Evolutionary conservation across 1,140 invertebrate genomes (phyloP).

Genomic region (Drosophila navojoa): DNA sequence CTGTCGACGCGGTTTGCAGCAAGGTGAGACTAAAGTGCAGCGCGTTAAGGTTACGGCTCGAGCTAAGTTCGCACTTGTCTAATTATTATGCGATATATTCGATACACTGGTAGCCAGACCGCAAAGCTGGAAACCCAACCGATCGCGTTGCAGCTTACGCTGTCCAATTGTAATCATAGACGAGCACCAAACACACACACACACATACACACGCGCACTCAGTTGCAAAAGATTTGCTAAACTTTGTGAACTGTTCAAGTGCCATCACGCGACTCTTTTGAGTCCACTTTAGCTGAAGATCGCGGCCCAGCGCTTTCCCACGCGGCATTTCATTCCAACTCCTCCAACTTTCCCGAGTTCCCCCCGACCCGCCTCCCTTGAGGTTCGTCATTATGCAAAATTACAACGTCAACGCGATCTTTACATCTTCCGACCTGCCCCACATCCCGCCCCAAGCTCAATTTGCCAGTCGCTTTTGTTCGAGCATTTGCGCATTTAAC

Average conservation of each 20-base stretch:
- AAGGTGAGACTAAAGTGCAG: constrained; percentile 33
- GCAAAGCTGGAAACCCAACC: constrained; percentile 37
- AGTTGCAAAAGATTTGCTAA: constrained; percentile 38
- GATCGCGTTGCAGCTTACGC: constrained; percentile 34
- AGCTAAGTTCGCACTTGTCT: background rate
- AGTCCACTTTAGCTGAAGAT: constrained; percentile 14
- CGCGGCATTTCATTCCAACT: constrained; percentile 29
- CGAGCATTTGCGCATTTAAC: constrained; percentile 33
- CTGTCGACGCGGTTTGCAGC: constrained; percentile 4
- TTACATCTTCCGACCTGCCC: constrained; percentile 20
- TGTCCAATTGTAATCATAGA: too few species aligned
- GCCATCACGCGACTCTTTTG: constrained; percentile 13
- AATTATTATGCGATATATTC: constrained; percentile 1
- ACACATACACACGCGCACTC: too few species aligned
- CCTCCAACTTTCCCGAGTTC: background rate
- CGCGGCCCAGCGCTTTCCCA: constrained; percentile 24
- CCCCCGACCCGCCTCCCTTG: background rate
- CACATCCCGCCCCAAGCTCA: background rate
- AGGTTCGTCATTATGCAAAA: constrained; percentile 62
- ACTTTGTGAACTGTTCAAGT: constrained; percentile 17
- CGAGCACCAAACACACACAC: too few species aligned
- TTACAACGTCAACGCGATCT: constrained; percentile 69
- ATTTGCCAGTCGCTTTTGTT: constrained; percentile 15
- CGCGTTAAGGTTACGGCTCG: constrained; percentile 5
- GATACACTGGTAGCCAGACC: constrained; percentile 34